Evolutionary conservation across 2,113 vertebrate genomes (phyloP).

Genomic region (Nannospalax galili): DNA sequence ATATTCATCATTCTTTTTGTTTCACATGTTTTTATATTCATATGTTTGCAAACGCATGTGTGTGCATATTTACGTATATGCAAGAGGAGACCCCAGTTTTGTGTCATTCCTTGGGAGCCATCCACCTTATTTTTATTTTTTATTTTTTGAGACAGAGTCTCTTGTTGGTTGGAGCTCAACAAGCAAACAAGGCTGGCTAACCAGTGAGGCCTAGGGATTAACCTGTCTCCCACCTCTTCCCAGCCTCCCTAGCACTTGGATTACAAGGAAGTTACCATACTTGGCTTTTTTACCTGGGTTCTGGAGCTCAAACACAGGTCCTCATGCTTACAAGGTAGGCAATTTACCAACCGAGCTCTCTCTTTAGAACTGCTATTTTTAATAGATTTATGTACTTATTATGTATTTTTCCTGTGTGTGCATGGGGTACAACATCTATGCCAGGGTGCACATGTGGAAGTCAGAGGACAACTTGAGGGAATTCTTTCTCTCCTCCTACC

Average conservation of each 20-base stretch:
- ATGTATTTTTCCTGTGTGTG: too few relatives aligned
- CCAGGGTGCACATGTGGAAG: neutral
- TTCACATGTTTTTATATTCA: neutral
- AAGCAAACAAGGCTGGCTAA: neutral
- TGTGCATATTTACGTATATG: too few relatives aligned
- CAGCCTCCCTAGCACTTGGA: neutral
- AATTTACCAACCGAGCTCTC: neutral
- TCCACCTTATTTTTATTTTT: too few relatives aligned
- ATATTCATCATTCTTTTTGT: neutral
- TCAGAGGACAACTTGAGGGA: neutral
- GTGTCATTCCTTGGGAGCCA: neutral
- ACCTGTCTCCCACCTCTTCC: neutral
- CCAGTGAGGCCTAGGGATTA: neutral
- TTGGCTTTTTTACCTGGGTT: neutral
- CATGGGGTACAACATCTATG: too few relatives aligned
- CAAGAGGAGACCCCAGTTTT: neutral
- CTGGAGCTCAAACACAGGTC: neutral
- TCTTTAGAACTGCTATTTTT: too few relatives aligned
- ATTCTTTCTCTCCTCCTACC: neutral
- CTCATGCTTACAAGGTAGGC: neutral
- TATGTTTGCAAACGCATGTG: neutral
- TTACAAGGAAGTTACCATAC: neutral
- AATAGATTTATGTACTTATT: too few relatives aligned
- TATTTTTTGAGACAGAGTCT: neutral
- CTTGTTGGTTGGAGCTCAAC: neutral